Evolutionary conservation across 2,113 vertebrate genomes (phyloP), one percentile per base, ranked within the genome.

Genomic region (Eleginops maclovinus): DNA sequence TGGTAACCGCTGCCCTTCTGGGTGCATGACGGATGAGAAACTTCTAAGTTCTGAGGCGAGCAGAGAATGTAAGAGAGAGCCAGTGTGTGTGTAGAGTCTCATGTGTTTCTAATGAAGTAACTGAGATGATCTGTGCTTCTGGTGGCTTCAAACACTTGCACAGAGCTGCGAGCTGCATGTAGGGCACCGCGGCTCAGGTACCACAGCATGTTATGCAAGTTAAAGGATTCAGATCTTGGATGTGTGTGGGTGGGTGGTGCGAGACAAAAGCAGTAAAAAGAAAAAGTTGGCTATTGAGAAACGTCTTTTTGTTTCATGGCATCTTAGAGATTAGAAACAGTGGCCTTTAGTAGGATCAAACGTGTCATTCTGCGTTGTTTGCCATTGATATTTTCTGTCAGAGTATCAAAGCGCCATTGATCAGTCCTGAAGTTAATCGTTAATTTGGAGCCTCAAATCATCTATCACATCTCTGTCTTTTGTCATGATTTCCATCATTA

Each of bases 41-140:
- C 8, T 81, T 82, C 59, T 77, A 11, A 70, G 70, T 70, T 88
- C 68, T 49, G 7, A 75, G 81, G 71, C 78, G 14, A 79, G 40
- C 26, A 17, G 4, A n/a, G 17, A 0, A 13, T 61, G 46, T 12
- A 43, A 51, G 31, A 51, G 65, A 53, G 82, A 73, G 80, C 28
- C 31, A 68, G 79, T 70, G 77, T 13, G 64, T 67, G 54, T 67
- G 86, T 5, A 77, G 72, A 4, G 3, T 80, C 83, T 90, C 86
- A 88, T 93, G 80, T 84, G 88, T 91, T 92, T 93, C 91, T 93
- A 89, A 93, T 93, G 91, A 91, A 84, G 90, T 83, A 81, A 79
- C 87, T 40, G 82, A 87, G 84, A 77, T 69, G 85, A 91, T 89
- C 82, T 76, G 82, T 88, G 88, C 85, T 84, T 46, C 84, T 89